Percentiles rank a stretch among this genome's conserved stretches.
phyloP scores from a whole-genome alignment of 2,797 vertebrate genomes.

The Mallotus villosus region DNA sequence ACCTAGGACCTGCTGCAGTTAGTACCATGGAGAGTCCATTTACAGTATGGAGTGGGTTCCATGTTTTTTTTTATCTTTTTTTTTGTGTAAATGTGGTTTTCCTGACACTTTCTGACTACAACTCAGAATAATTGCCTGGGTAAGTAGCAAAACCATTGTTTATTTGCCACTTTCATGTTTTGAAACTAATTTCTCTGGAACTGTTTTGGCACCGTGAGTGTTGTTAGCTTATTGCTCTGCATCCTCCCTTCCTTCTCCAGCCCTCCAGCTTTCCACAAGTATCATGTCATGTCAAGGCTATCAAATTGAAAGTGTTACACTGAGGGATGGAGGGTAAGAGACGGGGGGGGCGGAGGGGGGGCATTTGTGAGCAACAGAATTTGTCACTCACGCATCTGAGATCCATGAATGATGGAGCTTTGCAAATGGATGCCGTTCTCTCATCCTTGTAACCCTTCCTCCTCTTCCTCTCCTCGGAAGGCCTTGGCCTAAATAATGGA shows the following conservation, averaged over 20 bases:
- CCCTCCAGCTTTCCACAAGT: slow-evolving; percentile 30
- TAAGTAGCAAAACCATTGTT: neutral
- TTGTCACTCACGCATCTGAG: slow-evolving; percentile 46
- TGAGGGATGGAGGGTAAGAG: neutral
- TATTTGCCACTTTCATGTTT: too few species aligned
- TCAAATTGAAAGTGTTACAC: slow-evolving; percentile 27
- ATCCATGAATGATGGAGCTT: slow-evolving; percentile 69
- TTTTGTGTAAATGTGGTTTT: too few species aligned
- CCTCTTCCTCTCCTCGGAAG: slow-evolving; percentile 33
- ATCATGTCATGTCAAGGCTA: slow-evolving; percentile 37
- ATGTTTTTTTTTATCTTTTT: neutral
- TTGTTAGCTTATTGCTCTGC: neutral
- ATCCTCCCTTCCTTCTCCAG: slow-evolving; percentile 17
- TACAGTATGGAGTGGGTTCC: neutral
- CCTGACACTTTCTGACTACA: neutral
- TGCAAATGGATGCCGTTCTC: slow-evolving; percentile 64
- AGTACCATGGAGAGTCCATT: neutral
- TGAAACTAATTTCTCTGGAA: too few species aligned
- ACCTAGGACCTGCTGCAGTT: neutral
- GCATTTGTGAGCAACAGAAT: slow-evolving; percentile 47
- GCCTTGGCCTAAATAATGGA: slow-evolving; percentile 58
- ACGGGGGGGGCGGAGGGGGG: neutral
- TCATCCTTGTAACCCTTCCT: slow-evolving; percentile 35
- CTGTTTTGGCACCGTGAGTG: too few species aligned
- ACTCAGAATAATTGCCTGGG: too few species aligned